phyloP scores from a whole-genome alignment of 2,113 vertebrate genomes.

The Chroicocephalus ridibundus region DNA sequence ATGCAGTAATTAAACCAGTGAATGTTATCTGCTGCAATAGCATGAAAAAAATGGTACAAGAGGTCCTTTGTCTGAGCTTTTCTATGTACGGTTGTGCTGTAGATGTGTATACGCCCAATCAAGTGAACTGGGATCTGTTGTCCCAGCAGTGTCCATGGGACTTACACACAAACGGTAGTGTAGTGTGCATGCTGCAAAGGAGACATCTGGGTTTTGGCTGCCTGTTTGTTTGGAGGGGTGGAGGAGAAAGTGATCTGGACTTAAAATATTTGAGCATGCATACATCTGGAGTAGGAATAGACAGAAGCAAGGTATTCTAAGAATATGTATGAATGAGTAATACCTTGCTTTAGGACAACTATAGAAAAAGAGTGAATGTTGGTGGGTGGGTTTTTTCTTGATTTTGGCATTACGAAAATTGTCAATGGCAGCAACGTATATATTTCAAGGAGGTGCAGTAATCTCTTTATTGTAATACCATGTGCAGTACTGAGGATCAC shows the following conservation, averaged over 20 bases:
- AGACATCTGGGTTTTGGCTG: background rate
- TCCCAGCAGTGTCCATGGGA: background rate
- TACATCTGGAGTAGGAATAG: background rate
- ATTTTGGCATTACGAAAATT: background rate
- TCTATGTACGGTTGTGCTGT: background rate
- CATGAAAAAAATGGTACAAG: background rate
- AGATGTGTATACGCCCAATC: too few relatives aligned
- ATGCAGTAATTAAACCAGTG: background rate
- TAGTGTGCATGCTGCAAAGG: background rate
- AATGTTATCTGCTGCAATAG: background rate
- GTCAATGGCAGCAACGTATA: background rate
- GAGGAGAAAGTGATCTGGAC: background rate
- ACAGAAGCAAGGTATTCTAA: background rate
- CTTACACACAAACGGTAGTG: background rate
- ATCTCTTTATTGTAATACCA: background rate
- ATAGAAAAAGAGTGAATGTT: background rate
- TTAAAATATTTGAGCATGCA: background rate
- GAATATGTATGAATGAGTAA: background rate
- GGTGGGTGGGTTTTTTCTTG: background rate
- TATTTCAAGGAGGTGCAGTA: background rate
- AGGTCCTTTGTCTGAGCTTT: background rate
- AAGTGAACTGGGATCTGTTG: accelerated
- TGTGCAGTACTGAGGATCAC: background rate
- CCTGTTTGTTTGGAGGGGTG: background rate
- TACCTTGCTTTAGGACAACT: background rate